Conservation (phyloP, 2,797 vertebrate species). For the Limnodromus scolopaceus region DNA sequence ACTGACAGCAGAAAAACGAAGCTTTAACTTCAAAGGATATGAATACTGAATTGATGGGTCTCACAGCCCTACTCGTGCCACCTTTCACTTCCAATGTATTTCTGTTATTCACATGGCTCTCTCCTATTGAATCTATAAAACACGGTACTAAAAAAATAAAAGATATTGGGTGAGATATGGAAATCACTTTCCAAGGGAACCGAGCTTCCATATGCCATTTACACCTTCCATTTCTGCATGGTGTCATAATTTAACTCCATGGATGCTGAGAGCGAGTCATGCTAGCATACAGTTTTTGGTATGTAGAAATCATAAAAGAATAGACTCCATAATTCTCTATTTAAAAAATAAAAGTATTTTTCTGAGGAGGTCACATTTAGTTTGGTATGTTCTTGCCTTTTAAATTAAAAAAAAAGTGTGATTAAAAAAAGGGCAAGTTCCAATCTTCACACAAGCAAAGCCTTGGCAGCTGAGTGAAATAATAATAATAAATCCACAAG, state of each 20-base stretch:
- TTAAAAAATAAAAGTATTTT: neutral
- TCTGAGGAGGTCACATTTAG: neutral
- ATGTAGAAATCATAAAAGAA: neutral
- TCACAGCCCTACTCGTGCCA: neutral
- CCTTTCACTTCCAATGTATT: neutral
- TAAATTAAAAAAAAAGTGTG: neutral
- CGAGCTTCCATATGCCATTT: neutral
- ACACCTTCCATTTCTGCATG: neutral
- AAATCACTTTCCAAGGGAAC: neutral
- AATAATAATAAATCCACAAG: neutral
- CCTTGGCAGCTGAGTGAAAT: neutral
- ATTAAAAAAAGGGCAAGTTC: neutral
- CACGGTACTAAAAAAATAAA: neutral
- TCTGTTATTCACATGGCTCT: neutral
- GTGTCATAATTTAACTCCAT: neutral
- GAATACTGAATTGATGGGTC: accelerated
- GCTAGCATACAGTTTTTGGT: neutral
- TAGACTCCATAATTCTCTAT: neutral
- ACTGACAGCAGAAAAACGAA: neutral
- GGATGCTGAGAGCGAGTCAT: neutral
- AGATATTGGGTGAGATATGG: neutral
- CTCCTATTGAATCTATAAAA: neutral
- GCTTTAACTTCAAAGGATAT: accelerated
- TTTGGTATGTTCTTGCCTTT: neutral
- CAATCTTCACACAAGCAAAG: neutral